Percentiles rank a stretch among this genome's conserved stretches.
Evolutionary conservation across 2,888 invertebrate genomes (phyloP).

Genomic region (Pimpla rufipes): DNA sequence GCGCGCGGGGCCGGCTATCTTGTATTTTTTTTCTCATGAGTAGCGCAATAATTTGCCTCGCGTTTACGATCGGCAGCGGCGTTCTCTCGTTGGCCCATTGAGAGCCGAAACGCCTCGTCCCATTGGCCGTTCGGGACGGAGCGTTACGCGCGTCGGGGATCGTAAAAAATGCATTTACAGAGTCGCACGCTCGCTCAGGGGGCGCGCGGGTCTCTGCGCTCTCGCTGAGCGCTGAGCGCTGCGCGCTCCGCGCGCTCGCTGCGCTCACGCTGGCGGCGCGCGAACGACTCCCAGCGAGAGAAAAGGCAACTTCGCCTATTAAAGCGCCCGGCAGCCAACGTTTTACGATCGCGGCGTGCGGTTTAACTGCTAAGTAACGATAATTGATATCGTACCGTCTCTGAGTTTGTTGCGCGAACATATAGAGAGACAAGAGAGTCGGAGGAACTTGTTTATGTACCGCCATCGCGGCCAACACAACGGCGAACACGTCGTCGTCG

Average conservation of each 20-base stretch:
- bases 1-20: neutral
- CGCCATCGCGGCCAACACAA: conserved; percentile 37
- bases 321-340: conserved; percentile 56
- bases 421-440: conserved; percentile 46
- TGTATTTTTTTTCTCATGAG: conserved; percentile 52
- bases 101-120: conserved; percentile 57
- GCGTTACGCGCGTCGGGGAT: conserved; percentile 59
- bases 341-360: conserved; percentile 74
- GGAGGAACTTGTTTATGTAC: conserved; percentile 65
- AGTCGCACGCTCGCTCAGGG: conserved; percentile 62
- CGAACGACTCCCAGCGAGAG: conserved; percentile 47
- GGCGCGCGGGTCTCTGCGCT: neutral
- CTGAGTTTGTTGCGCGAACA: conserved; percentile 69
- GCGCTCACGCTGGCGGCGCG: neutral
- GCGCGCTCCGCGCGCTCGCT: neutral
- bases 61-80: conserved; percentile 66
- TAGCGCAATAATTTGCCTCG: conserved; percentile 66
- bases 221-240: neutral
- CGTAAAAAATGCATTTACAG: conserved; percentile 69
- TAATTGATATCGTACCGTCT: conserved; percentile 77
- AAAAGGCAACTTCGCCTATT: conserved; percentile 52
- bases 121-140: conserved; percentile 62
- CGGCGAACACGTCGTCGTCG: conserved; percentile 19
- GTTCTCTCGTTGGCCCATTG: conserved; percentile 65
- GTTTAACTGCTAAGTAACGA: conserved; percentile 77